phyloP scores from a whole-genome alignment of 2,888 invertebrate genomes.

The Drosophila affinis region DNA sequence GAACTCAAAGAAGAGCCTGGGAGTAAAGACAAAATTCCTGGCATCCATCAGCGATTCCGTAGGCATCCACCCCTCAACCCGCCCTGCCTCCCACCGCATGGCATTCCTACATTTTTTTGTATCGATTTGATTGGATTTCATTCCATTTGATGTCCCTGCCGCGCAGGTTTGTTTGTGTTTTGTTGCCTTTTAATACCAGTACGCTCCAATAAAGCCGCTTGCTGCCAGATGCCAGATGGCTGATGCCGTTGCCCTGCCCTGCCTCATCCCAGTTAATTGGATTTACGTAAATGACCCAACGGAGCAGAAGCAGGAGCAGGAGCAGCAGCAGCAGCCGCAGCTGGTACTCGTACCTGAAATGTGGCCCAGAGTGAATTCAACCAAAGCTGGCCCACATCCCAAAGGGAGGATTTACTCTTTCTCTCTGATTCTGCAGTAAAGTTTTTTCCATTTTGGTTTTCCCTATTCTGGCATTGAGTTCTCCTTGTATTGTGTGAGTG shows the following conservation, averaged over 20 bases:
- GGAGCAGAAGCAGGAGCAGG: neutral
- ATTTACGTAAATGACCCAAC: constrained; percentile 51
- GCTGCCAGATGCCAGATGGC: no score
- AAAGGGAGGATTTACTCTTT: constrained; percentile 14
- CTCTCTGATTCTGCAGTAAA: constrained; percentile 9
- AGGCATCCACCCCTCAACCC: constrained; percentile 15
- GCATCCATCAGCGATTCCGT: constrained; percentile 30
- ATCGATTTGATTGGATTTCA: constrained; percentile 78
- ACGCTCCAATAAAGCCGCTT: constrained; percentile 58
- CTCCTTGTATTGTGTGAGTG: constrained; percentile 1
- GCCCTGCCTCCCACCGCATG: constrained; percentile 3
- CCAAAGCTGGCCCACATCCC: neutral
- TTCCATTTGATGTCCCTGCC: constrained; percentile 45
- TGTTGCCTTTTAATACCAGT: constrained; percentile 57
- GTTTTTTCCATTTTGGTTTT: constrained; percentile 18
- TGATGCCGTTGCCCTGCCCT: neutral
- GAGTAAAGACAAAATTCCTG: constrained; percentile 56
- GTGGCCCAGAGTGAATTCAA: neutral
- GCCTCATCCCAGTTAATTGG: constrained; percentile 61
- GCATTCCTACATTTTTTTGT: constrained; percentile 52
- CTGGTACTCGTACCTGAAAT: neutral
- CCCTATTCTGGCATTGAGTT: neutral
- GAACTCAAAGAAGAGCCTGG: neutral
- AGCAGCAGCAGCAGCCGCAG: neutral
- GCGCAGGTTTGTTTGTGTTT: constrained; percentile 62